Conservation (phyloP, 2,797 vertebrate species). For the Hydrophis major region DNA sequence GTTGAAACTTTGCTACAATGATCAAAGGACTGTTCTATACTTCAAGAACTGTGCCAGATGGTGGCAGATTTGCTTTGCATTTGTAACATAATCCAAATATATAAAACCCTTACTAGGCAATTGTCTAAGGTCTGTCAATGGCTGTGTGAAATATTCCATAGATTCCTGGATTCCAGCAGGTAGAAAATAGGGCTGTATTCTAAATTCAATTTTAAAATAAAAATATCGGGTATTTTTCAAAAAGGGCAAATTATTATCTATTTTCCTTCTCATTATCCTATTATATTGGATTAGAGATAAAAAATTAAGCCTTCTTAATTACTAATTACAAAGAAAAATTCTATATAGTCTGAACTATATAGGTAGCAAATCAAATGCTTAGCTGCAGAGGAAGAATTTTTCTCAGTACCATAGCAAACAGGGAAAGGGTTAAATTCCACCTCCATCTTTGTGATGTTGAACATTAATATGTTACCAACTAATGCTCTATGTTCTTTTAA, state of each 20-base stretch:
- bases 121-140: background rate
- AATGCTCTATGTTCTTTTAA: background rate
- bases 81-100: background rate
- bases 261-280: background rate
- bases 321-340: background rate
- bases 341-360: background rate
- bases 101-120: background rate
- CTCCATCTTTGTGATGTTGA: background rate
- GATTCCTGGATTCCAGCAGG: background rate
- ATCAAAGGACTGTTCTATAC: conserved; percentile 37
- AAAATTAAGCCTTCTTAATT: background rate
- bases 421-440: background rate
- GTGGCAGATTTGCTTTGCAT: conserved; percentile 27
- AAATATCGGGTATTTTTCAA: background rate
- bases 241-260: background rate
- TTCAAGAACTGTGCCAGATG: conserved; percentile 56
- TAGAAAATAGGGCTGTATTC: background rate
- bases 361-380: background rate
- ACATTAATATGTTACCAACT: background rate
- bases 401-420: background rate
- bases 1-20: background rate
- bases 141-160: background rate
- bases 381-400: background rate
- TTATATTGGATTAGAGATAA: background rate
- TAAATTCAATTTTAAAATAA: background rate